phyloP scores from a whole-genome alignment of 2,113 vertebrate species.

The Donacobius atricapilla region DNA sequence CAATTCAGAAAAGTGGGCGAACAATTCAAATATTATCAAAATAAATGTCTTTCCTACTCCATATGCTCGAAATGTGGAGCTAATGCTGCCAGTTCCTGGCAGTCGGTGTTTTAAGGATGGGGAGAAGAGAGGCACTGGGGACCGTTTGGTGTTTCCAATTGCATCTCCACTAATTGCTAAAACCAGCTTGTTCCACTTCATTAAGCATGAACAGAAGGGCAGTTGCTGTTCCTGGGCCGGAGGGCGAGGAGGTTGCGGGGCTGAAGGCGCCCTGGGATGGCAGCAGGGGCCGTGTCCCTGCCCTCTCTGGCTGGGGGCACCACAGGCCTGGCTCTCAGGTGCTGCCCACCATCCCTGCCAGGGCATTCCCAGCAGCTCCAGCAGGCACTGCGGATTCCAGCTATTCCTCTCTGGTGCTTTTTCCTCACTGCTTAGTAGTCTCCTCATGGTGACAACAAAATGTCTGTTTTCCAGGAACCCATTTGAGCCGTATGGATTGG shows the following conservation, averaged over 20 bases:
- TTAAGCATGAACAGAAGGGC: neutral
- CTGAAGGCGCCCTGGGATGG: neutral
- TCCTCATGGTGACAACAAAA: constrained; percentile 30
- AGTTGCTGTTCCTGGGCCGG: neutral
- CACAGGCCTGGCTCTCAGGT: neutral
- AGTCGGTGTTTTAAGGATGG: fast-evolving
- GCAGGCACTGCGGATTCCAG: neutral
- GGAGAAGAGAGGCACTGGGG: neutral
- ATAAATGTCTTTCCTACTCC: neutral
- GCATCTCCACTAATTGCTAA: neutral
- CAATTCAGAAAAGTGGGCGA: neutral
- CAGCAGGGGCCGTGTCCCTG: neutral
- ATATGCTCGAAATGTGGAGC: neutral
- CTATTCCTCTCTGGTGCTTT: neutral
- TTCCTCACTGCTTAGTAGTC: neutral
- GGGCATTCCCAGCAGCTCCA: neutral
- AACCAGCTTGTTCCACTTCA: neutral
- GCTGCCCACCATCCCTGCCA: neutral
- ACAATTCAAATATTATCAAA: neutral
- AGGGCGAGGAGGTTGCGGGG: neutral
- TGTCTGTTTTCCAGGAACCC: constrained; percentile 49
- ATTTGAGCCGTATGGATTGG: constrained; percentile 56
- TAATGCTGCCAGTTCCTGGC: neutral
- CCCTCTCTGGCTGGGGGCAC: fast-evolving
- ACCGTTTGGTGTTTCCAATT: neutral